Percentiles rank a stretch among this genome's conserved stretches.
phyloP scores from a whole-genome alignment of 2,797 vertebrate species.

The Babyrousa celebensis region DNA sequence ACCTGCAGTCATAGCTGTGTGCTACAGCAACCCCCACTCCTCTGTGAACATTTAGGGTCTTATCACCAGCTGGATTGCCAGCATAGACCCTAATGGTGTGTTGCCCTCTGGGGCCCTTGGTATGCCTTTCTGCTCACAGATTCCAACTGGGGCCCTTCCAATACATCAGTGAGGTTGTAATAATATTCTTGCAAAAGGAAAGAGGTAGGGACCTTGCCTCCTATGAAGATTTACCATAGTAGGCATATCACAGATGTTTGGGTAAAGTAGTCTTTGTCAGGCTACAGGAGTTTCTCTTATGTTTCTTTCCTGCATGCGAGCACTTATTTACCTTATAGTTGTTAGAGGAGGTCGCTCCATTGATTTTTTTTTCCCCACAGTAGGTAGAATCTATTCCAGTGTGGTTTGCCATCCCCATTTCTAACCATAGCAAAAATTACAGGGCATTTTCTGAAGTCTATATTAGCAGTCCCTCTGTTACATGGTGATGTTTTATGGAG shows the following conservation, averaged over 20 bases:
- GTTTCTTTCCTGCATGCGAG: background rate
- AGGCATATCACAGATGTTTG: background rate
- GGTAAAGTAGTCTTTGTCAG: background rate
- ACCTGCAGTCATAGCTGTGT: background rate
- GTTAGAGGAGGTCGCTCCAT: background rate
- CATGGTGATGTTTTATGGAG: background rate
- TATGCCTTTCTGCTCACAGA: background rate
- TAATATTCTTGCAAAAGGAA: background rate
- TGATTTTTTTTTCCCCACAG: background rate
- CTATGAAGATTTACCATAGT: background rate
- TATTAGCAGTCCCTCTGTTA: background rate
- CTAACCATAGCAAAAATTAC: background rate
- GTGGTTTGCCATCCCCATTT: background rate
- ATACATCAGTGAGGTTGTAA: background rate
- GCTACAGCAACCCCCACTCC: background rate
- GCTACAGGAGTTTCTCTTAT: background rate
- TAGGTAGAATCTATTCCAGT: background rate
- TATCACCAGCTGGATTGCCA: background rate
- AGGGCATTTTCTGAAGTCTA: background rate
- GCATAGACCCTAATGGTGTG: background rate
- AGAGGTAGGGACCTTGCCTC: background rate
- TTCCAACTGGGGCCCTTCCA: background rate
- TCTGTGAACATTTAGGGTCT: background rate
- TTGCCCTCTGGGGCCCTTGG: background rate
- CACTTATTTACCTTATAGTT: slow-evolving; percentile 9